These are phyloP conservation scores for Deroplatys truncata DNA, from an alignment of 2,888 invertebrate species.

Conservation along the genomic window DNA sequence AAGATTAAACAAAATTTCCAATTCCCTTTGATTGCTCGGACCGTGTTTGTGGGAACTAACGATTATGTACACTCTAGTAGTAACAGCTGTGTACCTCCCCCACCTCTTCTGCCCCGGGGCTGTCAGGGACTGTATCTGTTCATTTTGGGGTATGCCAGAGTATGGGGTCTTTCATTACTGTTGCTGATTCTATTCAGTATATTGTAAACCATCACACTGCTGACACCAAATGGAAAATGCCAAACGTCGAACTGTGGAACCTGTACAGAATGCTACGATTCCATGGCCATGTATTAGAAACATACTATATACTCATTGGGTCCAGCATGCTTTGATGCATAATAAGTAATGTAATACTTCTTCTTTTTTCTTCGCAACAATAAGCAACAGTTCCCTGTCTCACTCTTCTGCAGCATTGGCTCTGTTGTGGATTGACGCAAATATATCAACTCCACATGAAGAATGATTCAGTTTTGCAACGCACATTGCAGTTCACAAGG, in stretches of 20 bases:
- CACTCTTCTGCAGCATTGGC: too few relatives aligned
- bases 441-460: too few relatives aligned
- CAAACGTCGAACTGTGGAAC: neutral
- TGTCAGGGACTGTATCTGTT: neutral
- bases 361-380: too few relatives aligned
- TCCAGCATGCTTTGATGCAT: too few relatives aligned
- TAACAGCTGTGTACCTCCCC: neutral
- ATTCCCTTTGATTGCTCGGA: slow-evolving; percentile 1
- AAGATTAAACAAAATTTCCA: slow-evolving; percentile 9
- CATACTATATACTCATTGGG: too few relatives aligned
- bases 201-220: neutral
- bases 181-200: neutral
- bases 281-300: too few relatives aligned
- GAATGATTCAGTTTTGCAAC: too few relatives aligned
- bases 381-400: too few relatives aligned
- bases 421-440: too few relatives aligned
- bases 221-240: neutral
- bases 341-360: too few relatives aligned
- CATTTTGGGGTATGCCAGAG: neutral
- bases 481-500: too few relatives aligned
- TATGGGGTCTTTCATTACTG: neutral
- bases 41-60: neutral
- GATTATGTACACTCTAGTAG: neutral
- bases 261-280: too few relatives aligned
- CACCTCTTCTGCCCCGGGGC: neutral